phyloP scores from a whole-genome alignment of 2,113 vertebrate genomes.

The Salvelinus namaycush region DNA sequence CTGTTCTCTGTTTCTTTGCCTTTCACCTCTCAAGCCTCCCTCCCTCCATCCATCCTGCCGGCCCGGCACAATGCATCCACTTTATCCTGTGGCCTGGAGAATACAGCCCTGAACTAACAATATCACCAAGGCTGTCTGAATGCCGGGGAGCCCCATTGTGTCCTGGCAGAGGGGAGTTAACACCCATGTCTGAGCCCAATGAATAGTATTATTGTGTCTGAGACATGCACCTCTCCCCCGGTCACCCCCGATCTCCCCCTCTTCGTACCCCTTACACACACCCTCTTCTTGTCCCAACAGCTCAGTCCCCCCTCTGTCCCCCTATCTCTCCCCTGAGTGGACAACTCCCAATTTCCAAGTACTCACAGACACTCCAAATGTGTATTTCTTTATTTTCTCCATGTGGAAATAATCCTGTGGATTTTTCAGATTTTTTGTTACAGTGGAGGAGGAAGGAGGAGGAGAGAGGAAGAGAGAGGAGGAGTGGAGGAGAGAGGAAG shows the following conservation, averaged over 20 bases:
- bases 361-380: conserved; percentile 47
- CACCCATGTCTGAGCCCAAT: conserved; percentile 81
- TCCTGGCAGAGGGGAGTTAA: conserved; percentile 82
- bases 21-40: conserved; percentile 75
- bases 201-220: conserved; percentile 88
- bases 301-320: conserved; percentile 24
- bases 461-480: no score
- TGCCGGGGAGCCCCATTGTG: conserved; percentile 81
- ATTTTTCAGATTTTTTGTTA: conserved; percentile 43
- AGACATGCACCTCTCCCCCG: conserved; percentile 74
- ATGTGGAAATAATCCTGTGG: conserved; percentile 33
- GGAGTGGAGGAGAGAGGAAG: no score
- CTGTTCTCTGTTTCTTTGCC: conserved; percentile 74
- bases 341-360: conserved; percentile 53
- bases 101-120: conserved; percentile 81
- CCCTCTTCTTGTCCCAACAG: conserved; percentile 58
- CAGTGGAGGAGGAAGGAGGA: conserved; percentile 22
- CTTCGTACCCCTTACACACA: conserved; percentile 1
- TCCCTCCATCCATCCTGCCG: conserved; percentile 71
- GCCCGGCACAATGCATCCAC: conserved; percentile 75
- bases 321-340: not conserved
- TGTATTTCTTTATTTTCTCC: conserved; percentile 60
- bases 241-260: conserved; percentile 14
- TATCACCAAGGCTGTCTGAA: conserved; percentile 78
- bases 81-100: conserved; percentile 76